phyloP scores from a whole-genome alignment of 2,797 vertebrate genomes.

The Danio albolineatus region DNA sequence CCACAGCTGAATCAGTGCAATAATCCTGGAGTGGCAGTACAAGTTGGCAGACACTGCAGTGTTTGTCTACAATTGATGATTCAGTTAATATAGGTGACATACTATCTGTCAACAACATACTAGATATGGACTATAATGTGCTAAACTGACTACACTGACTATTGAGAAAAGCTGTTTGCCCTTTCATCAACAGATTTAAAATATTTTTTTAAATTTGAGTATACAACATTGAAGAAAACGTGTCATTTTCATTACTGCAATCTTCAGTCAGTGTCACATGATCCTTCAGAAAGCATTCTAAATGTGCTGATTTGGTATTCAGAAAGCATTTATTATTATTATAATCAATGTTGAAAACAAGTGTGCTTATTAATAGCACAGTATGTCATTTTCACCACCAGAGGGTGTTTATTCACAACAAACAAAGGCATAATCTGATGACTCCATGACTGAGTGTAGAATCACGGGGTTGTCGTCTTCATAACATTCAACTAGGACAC shows the following conservation, averaged over 20 bases:
- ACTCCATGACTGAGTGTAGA: too few species aligned
- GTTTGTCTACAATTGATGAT: neutral
- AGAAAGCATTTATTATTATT: neutral
- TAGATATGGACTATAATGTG: neutral
- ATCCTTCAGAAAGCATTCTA: neutral
- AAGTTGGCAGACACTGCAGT: neutral
- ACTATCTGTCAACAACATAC: neutral
- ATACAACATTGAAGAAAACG: too few species aligned
- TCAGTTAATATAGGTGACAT: neutral
- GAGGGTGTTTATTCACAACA: too few species aligned
- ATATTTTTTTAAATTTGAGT: too few species aligned
- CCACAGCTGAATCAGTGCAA: conserved; percentile 39
- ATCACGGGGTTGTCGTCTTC: too few species aligned
- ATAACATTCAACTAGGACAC: too few species aligned
- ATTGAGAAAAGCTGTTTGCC: neutral
- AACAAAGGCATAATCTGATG: too few species aligned
- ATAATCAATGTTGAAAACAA: too few species aligned
- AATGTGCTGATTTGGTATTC: neutral
- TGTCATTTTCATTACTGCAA: too few species aligned
- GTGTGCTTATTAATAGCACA: too few species aligned
- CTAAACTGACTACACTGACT: neutral
- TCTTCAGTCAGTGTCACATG: neutral
- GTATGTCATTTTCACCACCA: too few species aligned
- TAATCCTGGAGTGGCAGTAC: conserved; percentile 29
- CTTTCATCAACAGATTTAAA: too few species aligned